phyloP scores from a whole-genome alignment of 2,888 invertebrate species.

The Sesia apiformis region DNA sequence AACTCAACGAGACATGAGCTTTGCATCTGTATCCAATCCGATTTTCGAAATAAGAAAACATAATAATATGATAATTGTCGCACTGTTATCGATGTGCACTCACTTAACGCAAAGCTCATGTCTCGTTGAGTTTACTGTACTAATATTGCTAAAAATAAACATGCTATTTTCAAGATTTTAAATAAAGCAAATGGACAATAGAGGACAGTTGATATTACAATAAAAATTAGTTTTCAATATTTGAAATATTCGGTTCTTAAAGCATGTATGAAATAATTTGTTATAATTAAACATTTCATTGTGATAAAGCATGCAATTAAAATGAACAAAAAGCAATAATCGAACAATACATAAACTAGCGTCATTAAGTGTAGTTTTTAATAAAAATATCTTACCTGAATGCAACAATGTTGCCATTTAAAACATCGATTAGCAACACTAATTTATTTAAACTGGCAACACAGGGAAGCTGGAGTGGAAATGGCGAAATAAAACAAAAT shows the following conservation, averaged over 20 bases:
- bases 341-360: conserved; percentile 3
- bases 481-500: conserved; percentile 66
- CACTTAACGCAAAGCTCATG: too few relatives aligned
- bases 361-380: background rate
- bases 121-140: too few relatives aligned
- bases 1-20: too few relatives aligned
- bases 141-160: too few relatives aligned
- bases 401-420: conserved; percentile 6
- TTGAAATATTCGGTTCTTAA: background rate
- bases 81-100: too few relatives aligned
- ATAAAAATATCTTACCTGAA: conserved; percentile 9
- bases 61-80: too few relatives aligned
- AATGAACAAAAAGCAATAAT: background rate
- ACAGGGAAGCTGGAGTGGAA: conserved; percentile 28
- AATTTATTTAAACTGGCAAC: conserved; percentile 30
- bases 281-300: background rate
- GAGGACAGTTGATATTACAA: too few relatives aligned
- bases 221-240: too few relatives aligned
- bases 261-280: conserved; percentile 14
- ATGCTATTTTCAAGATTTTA: too few relatives aligned
- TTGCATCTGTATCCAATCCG: too few relatives aligned
- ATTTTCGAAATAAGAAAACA: too few relatives aligned
- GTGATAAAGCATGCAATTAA: background rate
- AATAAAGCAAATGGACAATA: too few relatives aligned
- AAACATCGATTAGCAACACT: background rate